A percentile compares a stretch with the other conserved stretches of the same genome.
Evolutionary conservation across 2,888 invertebrate genomes (phyloP).

Genomic region (Mythimna loreyi): DNA sequence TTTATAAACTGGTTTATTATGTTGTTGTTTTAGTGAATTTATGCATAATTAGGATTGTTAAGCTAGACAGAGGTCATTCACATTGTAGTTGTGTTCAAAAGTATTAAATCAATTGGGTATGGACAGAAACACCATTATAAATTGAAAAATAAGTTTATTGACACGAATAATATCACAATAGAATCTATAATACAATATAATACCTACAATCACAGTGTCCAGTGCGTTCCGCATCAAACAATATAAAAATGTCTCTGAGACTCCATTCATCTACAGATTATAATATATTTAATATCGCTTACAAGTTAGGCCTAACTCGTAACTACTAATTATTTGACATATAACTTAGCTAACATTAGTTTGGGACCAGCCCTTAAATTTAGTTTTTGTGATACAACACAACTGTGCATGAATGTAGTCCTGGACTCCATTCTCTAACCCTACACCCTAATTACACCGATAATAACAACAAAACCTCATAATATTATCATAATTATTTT

Average conservation of each 20-base stretch:
- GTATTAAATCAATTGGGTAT: not conserved
- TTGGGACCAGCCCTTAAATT: slow-evolving; percentile 61
- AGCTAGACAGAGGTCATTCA: not conserved
- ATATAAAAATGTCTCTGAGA: slow-evolving; percentile 48
- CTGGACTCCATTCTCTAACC: slow-evolving; percentile 35
- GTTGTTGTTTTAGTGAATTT: not conserved
- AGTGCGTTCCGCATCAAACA: slow-evolving; percentile 71
- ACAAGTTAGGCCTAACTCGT: slow-evolving; percentile 30
- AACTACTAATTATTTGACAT: slow-evolving; percentile 28
- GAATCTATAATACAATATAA: slow-evolving; percentile 65
- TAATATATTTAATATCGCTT: slow-evolving; percentile 24
- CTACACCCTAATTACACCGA: slow-evolving; percentile 53
- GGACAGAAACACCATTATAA: slow-evolving; percentile 27
- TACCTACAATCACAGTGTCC: slow-evolving; percentile 78
- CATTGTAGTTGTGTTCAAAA: not conserved
- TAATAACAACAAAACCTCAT: slow-evolving; percentile 51
- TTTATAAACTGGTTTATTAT: not conserved
- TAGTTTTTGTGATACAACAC: slow-evolving; percentile 34
- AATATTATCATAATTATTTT: slow-evolving; percentile 44
- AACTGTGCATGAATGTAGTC: slow-evolving; percentile 53
- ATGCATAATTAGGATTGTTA: not conserved
- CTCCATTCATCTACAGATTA: slow-evolving; percentile 54
- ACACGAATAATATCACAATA: slow-evolving; percentile 72
- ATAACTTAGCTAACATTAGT: slow-evolving; percentile 33
- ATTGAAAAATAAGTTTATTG: slow-evolving; percentile 71